Base-by-base conservation (phyloP, 2,888 invertebrate species). In the Gandaritis pyraliata region DNA sequence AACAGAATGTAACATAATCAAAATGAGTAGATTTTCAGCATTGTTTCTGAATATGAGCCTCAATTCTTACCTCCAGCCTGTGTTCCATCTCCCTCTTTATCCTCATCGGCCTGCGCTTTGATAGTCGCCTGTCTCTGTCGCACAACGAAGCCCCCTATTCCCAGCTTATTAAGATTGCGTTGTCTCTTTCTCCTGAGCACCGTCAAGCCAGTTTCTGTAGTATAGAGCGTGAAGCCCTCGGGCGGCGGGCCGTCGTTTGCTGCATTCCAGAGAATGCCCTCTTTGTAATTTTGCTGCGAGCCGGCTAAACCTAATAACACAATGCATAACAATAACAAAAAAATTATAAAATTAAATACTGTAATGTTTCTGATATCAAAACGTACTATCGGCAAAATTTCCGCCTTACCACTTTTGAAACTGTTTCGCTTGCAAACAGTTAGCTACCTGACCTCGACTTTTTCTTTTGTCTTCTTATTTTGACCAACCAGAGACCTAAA, bases 71-170 rank as follows among this genome's bases (percentile, higher is more conserved):
- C 88, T 73, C 88, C 86, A 15, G 80, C 80, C 56, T 81, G 85
- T 2, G 82, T 78, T 18, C 85, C 88, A 46, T 89, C 90, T 46
- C 76, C 86, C 3, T 90, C 88, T 53, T 82, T 85, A 48, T 88
- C 87, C 45, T 89, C 87, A 39, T 88, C 84, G 1, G 82, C 78
- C 72, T 86, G 83, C 61, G 84, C 81, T 68, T 87, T 85, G 47
- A 85, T 70, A 1, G 85, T 86, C 4, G 84, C 80, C 73, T 90
- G 90, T 68, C 97, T 93, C 77, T 96, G 93, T 76, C 97, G 93
- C 68, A 97, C 98, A 62, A 96, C 94, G 80, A 98, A 98, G 0
- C 98, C 98, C 5, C 98, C 98, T 64, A 98, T 97, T 6, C 94
- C 95, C 38, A 98, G 92, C 84, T 97, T 97, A 80, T 97, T 97